Evolutionary conservation across 1,140 invertebrate genomes (phyloP).

Genomic region (Onthophagus taurus): DNA sequence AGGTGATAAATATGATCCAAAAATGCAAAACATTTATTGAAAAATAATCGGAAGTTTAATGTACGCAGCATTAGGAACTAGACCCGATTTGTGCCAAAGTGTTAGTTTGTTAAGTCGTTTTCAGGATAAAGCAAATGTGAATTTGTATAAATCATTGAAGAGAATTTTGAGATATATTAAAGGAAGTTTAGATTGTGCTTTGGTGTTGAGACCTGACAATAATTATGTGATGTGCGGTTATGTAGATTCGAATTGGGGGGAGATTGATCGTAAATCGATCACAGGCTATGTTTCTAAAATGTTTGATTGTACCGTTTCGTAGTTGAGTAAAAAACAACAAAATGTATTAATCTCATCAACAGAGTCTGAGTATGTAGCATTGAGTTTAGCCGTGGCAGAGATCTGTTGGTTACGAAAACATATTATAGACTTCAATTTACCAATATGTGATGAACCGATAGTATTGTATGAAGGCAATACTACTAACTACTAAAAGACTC

Average conservation of each 20-base stretch:
- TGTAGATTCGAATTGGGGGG: constrained; percentile 32
- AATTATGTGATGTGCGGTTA: constrained; percentile 24
- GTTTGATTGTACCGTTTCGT: constrained; percentile 29
- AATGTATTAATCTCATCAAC: constrained; percentile 36
- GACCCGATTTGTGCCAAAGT: constrained; percentile 27
- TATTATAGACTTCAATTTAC: constrained; percentile 21
- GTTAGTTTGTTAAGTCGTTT: constrained; percentile 27
- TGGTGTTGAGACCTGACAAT: constrained; percentile 11
- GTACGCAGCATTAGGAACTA: constrained; percentile 26
- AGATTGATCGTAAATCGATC: constrained; percentile 27
- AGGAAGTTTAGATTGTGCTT: constrained; percentile 18
- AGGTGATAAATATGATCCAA: background rate
- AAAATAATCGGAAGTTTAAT: constrained; percentile 25
- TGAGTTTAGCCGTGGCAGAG: constrained; percentile 33
- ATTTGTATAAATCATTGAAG: constrained; percentile 22
- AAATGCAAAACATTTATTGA: constrained; percentile 16
- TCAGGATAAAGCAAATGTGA: constrained; percentile 21
- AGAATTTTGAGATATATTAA: constrained; percentile 30
- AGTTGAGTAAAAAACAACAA: constrained; percentile 36
- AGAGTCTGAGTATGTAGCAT: constrained; percentile 40
- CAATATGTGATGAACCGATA: constrained; percentile 2
- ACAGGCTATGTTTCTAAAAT: constrained; percentile 30
- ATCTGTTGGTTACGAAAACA: constrained; percentile 33
- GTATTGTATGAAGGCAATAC: constrained; percentile 15
- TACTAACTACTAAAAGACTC: no score